Base-by-base conservation (phyloP, 2,113 vertebrate genomes). In the Salvelinus sp. region DNA sequence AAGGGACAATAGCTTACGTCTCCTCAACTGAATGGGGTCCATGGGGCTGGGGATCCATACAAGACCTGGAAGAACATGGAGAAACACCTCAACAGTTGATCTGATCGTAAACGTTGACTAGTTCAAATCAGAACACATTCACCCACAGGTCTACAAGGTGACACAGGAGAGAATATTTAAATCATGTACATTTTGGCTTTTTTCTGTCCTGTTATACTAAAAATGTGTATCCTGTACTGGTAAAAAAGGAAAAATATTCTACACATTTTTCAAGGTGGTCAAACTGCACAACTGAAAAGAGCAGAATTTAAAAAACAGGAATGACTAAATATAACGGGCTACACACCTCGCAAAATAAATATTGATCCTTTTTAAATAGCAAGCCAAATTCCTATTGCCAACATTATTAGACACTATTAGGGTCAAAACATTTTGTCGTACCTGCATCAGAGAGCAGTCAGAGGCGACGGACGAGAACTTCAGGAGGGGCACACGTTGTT, bases 401-500 rank as follows among this genome's bases (percentile, higher is more conserved):
- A n/a, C n/a, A 62, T n/a, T 18, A 3, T 18, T 54, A 0, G 13
- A 54, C 16, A 4, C 2, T 10, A 44, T 10, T 54, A 16, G 3
- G 50, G 1, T 16, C 14, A 18, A 54, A 54, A 18, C 16, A 54
- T 54, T 4, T 4, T 18, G 44, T 10, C 92, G 92, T 78, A 97
- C 96, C 96, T 78, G 95, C 93, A 89, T 97, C 96, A 20, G 95
- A 95, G 28, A 95, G 57, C 86, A 87, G 83, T 96, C 96, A 0
- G 96, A 96, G 10, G 93, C 93, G 65, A 94, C 93, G 60, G 93
- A 94, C 28, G 90, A 89, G 22, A 91, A 72, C 86, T 94, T 94
- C 65, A 91, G 81, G 0, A 94, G 86, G 1, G 76, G 85, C 2
- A 85, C 62, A 58, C 50, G 79, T 47, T 83, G 90, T 50, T 81